Base-by-base conservation (phyloP, 2,797 vertebrate genomes). In the Cyprinodon diabolis region DNA sequence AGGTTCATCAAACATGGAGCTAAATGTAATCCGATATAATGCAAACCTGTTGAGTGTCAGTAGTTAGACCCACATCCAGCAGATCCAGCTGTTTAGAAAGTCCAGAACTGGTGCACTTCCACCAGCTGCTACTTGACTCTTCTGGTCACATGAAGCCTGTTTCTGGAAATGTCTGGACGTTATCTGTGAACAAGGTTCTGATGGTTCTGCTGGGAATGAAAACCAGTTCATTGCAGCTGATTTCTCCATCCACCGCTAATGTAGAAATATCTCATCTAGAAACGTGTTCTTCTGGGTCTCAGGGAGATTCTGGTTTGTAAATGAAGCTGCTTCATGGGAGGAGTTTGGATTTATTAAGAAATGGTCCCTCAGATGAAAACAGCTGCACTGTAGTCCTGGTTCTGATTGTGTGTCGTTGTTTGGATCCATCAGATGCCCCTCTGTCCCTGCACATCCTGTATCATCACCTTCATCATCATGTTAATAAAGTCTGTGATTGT, bases 321-420 rank as follows among this genome's bases (percentile, higher is more conserved):
- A 78, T 4, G 55, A 77, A 74, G 62, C 69, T 58, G 4, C 3
- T 74, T 35, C n/a, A 25, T 60, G 51, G 51, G 51, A 56, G 48
- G 9, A 48, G 14, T n/a, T 43, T 40, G 11, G 47, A 7, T 71
- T 52, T 8, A 25, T 13, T 63, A 25, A 52, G 45, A 72, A 51
- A 25, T 10, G 11, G 4, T 14, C 21, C 12, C 8, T 63, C 49
- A 2, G 25, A 8, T 91, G 86, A 86, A 86, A 84, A 84, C 86
- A 87, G 35, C 30, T 78, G 40, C 60, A 66, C 30, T 30, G 15
- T 65, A 49, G n/a, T 43, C 71, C 45, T 49, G 25, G 21, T 68
- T 68, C 70, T 81, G 80, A 68, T 62, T 76, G 25, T 48, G 15
- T 55, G 65, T 40, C 37, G 6, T 6, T 40, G 37, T 40, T 43